Percentiles rank a stretch among this genome's conserved stretches.
Evolutionary conservation across 2,797 vertebrate genomes (phyloP).

Genomic region (Alca torda): DNA sequence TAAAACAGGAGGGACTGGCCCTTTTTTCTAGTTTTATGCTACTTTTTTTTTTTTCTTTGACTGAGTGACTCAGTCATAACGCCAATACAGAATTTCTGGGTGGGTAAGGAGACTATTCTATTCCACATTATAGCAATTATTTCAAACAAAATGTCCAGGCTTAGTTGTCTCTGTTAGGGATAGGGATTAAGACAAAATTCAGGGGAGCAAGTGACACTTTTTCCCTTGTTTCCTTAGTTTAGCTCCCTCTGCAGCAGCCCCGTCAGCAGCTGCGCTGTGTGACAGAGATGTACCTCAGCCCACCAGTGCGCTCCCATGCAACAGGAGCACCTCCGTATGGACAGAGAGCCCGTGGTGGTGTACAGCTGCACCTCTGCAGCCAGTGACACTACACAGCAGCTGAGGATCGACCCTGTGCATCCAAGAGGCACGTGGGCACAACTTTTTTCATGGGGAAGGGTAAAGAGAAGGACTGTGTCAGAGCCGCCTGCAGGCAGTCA

Average conservation of each 20-base stretch:
- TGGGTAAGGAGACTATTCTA: not conserved
- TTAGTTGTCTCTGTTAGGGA: not conserved
- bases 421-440: accelerated
- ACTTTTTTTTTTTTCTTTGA: not conserved
- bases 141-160: not conserved
- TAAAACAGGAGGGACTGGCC: not conserved
- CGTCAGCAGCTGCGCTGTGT: not conserved
- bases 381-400: not conserved
- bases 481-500: not conserved
- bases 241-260: not conserved
- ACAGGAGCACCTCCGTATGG: not conserved
- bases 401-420: not conserved
- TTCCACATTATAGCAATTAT: not conserved
- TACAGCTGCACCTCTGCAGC: not conserved
- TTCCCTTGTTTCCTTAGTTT: not conserved
- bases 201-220: not conserved
- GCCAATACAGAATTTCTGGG: not conserved
- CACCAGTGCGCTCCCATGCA: not conserved
- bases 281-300: not conserved
- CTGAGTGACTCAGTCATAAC: not conserved
- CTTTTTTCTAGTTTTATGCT: not conserved
- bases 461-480: not conserved
- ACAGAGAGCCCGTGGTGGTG: not conserved
- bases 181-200: not conserved
- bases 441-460: not conserved